These are phyloP conservation scores for Leptopterna dolabrata DNA, from an alignment of 2,888 invertebrate genomes.

Conservation along the genomic window DNA sequence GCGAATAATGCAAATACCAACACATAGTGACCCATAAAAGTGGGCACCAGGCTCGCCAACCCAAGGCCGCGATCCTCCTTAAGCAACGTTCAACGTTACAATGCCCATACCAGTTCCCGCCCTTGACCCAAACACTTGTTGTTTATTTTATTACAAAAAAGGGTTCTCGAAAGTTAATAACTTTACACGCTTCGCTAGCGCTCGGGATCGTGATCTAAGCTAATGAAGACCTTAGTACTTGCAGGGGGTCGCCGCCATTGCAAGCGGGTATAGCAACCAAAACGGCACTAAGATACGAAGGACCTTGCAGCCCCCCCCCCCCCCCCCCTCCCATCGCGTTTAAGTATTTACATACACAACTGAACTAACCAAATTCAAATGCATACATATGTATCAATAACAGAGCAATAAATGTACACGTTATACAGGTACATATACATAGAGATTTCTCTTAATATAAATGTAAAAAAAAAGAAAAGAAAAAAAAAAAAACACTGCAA, in stretches of 20 bases:
- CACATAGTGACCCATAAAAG: constrained; percentile 51
- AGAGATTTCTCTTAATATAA: too few species aligned
- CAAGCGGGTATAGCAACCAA: neutral
- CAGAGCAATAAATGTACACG: too few species aligned
- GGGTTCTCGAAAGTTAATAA: constrained; percentile 32
- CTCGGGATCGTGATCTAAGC: constrained; percentile 44
- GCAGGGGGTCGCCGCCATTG: neutral
- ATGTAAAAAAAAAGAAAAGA: too few species aligned
- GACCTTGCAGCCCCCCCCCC: neutral
- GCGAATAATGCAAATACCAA: constrained; percentile 49
- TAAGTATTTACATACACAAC: constrained; percentile 21
- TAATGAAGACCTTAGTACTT: constrained; percentile 43
- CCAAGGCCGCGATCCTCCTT: constrained; percentile 51
- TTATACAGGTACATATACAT: too few species aligned
- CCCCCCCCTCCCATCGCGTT: neutral
- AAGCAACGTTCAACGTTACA: constrained; percentile 52
- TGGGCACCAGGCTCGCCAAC: constrained; percentile 45
- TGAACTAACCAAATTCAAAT: constrained; percentile 29
- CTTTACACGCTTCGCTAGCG: constrained; percentile 30
- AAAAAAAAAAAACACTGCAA: too few species aligned
- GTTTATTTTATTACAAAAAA: constrained; percentile 53
- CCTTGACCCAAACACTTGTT: constrained; percentile 54
- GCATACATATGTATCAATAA: too few species aligned
- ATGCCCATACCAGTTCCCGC: constrained; percentile 52
- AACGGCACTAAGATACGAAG: constrained; percentile 25